Percentiles rank a stretch among this genome's conserved stretches.
Conservation (phyloP, 2,888 invertebrate species). For the Perithous albicinctus region DNA sequence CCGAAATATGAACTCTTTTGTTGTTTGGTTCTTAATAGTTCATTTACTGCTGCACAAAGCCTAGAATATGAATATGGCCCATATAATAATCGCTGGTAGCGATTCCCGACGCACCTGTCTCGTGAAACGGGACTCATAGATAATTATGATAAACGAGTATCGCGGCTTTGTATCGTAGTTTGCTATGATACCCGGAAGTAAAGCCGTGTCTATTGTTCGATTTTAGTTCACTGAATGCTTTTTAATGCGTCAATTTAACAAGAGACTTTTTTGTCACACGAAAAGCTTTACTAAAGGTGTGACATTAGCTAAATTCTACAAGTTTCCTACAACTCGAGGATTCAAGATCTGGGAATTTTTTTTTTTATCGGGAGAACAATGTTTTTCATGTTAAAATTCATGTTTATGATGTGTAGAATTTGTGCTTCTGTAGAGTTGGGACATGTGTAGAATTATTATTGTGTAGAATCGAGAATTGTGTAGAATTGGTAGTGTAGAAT, state of each 20-base stretch:
- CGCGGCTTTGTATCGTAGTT: slow-evolving; percentile 42
- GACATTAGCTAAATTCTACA: neutral
- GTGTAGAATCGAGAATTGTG: too few relatives aligned
- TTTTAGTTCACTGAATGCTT: neutral
- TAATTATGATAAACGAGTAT: slow-evolving; percentile 67
- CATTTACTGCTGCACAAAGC: too few relatives aligned
- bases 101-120: slow-evolving; percentile 32
- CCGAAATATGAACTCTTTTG: too few relatives aligned
- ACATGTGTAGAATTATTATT: too few relatives aligned
- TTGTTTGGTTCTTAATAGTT: too few relatives aligned
- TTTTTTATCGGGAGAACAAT: too few relatives aligned
- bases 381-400: too few relatives aligned
- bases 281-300: neutral
- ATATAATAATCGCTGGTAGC: neutral
- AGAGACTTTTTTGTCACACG: neutral
- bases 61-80: too few relatives aligned
- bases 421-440: too few relatives aligned
- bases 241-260: neutral
- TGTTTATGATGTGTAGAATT: too few relatives aligned
- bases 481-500: too few relatives aligned
- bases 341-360: neutral
- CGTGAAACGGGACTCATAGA: slow-evolving; percentile 63
- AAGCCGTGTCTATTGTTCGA: neutral
- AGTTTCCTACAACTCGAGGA: neutral
- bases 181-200: slow-evolving; percentile 22